Evolutionary conservation across 2,113 vertebrate species (phyloP).

Genomic region (Megaleporinus macrocephalus): DNA sequence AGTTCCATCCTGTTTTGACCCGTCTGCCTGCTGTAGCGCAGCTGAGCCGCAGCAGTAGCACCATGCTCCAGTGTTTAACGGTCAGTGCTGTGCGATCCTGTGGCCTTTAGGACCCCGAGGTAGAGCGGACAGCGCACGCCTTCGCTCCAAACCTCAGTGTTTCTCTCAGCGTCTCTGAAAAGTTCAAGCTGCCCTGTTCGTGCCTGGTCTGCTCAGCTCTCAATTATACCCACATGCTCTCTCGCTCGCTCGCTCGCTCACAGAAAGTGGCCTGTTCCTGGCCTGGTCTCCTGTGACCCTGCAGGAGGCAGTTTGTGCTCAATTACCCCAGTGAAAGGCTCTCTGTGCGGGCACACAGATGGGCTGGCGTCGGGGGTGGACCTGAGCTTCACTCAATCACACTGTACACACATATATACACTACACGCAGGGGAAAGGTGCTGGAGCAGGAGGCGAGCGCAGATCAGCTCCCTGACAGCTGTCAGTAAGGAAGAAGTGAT

Average conservation of each 20-base stretch:
- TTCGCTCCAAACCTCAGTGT: slow-evolving; percentile 3
- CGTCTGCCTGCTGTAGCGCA: background rate
- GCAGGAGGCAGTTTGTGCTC: slow-evolving; percentile 75
- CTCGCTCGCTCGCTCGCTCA: slow-evolving; percentile 14
- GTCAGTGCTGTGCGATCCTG: background rate
- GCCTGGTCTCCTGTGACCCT: slow-evolving; percentile 50
- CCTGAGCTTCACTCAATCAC: slow-evolving; percentile 40
- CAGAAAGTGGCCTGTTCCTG: slow-evolving; percentile 41
- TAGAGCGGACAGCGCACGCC: background rate
- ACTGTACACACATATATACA: slow-evolving; percentile 30
- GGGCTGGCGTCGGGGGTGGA: slow-evolving; percentile 6
- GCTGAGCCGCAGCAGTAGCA: background rate
- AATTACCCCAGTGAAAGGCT: slow-evolving; percentile 72
- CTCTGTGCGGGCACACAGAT: slow-evolving; percentile 56
- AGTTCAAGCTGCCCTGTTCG: background rate
- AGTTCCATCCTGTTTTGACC: background rate
- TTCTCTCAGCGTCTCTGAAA: background rate
- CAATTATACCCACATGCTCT: slow-evolving; percentile 9
- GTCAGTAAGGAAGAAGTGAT: background rate
- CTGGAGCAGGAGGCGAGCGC: background rate
- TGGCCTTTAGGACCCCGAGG: background rate
- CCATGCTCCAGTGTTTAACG: slow-evolving; percentile 9
- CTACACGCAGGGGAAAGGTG: background rate
- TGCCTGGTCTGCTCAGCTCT: background rate
- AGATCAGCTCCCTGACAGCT: background rate